These are phyloP conservation scores for Hypomecis punctinalis DNA, from an alignment of 2,888 invertebrate species.

Conservation along the genomic window DNA sequence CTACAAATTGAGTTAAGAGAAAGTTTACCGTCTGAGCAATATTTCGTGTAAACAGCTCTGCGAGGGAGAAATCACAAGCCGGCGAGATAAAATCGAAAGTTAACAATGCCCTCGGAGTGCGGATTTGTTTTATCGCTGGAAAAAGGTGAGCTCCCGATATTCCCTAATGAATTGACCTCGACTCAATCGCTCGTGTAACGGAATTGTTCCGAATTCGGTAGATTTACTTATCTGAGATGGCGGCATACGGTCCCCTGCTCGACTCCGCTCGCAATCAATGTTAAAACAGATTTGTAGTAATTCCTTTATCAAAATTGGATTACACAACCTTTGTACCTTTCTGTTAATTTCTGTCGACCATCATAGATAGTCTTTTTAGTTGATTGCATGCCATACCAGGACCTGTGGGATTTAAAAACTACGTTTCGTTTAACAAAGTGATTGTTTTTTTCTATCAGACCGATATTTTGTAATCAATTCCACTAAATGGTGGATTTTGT, in stretches of 20 bases:
- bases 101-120: conserved; percentile 40
- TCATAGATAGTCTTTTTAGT: no score
- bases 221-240: conserved; percentile 42
- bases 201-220: conserved; percentile 40
- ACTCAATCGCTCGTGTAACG: conserved; percentile 51
- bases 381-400: no score
- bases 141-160: conserved; percentile 41
- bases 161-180: conserved; percentile 58
- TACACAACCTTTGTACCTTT: conserved; percentile 6
- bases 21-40: conserved; percentile 8
- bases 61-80: conserved; percentile 26
- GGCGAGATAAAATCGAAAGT: conserved; percentile 45
- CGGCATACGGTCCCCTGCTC: conserved; percentile 25
- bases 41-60: conserved; percentile 31
- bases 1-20: conserved; percentile 21
- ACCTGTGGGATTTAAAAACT: no score
- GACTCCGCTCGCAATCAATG: conserved; percentile 39
- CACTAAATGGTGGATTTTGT: conserved; percentile 1
- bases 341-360: not conserved
- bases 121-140: conserved; percentile 49
- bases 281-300: conserved; percentile 29
- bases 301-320: conserved; percentile 29
- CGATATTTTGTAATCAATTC: not conserved
- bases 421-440: no score
- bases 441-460: not conserved